Evolutionary conservation across 1,140 invertebrate genomes (phyloP).

Genomic region (Musca vetustissima): DNA sequence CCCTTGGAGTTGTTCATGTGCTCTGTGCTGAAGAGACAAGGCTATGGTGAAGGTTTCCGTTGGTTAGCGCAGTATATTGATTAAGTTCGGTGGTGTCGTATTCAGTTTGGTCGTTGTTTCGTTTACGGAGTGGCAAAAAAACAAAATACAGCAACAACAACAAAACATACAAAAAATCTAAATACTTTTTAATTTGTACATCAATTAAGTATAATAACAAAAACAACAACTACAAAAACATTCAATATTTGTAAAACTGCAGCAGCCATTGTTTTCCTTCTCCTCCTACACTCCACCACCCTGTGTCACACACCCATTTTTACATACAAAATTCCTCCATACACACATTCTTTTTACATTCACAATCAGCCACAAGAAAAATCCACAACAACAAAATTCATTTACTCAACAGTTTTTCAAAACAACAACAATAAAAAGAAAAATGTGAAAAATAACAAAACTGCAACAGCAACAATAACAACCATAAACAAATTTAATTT

Average conservation of each 20-base stretch:
- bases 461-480: slow-evolving; percentile 32
- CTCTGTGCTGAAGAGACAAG: slow-evolving; percentile 97
- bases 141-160: too few species aligned
- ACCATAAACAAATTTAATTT: slow-evolving; percentile 35
- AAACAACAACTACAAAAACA: neutral
- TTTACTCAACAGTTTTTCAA: slow-evolving; percentile 26
- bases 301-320: slow-evolving; percentile 17
- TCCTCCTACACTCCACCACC: neutral
- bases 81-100: slow-evolving; percentile 67
- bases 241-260: slow-evolving; percentile 17
- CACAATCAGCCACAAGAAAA: neutral
- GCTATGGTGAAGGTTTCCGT: slow-evolving; percentile 99
- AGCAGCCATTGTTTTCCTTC: slow-evolving; percentile 23
- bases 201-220: slow-evolving; percentile 10
- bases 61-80: slow-evolving; percentile 99
- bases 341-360: neutral
- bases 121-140: slow-evolving; percentile 1
- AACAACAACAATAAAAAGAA: slow-evolving; percentile 29
- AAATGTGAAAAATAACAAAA: slow-evolving; percentile 18
- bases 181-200: slow-evolving; percentile 5
- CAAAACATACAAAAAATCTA: neutral
- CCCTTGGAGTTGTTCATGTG: slow-evolving; percentile 99
- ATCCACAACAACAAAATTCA: slow-evolving; percentile 33
- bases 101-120: slow-evolving; percentile 6
- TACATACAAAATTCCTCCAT: slow-evolving; percentile 2